Base-by-base conservation (phyloP, 2,797 vertebrate species). In the Bradypodion ventrale region DNA sequence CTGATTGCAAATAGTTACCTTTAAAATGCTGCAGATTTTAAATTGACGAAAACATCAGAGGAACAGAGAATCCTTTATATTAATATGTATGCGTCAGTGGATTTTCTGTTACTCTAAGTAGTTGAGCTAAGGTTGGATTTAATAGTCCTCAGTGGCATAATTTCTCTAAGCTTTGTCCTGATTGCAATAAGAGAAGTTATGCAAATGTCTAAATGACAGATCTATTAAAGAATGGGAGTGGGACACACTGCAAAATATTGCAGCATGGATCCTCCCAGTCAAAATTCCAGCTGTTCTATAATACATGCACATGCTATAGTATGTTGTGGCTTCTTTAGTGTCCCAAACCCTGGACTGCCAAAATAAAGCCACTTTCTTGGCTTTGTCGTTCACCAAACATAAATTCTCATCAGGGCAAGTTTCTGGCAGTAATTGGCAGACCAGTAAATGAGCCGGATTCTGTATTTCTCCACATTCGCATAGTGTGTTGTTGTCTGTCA, bases 1-100 rank as follows among this genome's bases (percentile, higher is more conserved):
- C 15, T 78, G n/a, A 87, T 35, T 80, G 70, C 80, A 52, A 79
- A 82, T 40, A 75, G 16, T 69, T 80, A 85, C 83, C 65, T 0
- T 72, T 44, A 1, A 6, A 84, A 83, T n/a, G n/a, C 42, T 83
- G 2, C 5, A 70, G 60, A 15, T 73, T 46, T 85, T 89, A 81
- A 90, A 72, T 23, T 73, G 27, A 79, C 73, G 6, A 83, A 74
- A 65, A 1, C 76, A 40, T 63, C 85, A 81, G 59, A 4, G 82
- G 80, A 80, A 75, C 9, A 37, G 52, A 68, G 81, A 83, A 27
- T 0, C 52, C 16, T 56, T 19, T 56, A 56, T 56, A 56, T 56
- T 19, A 0, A 52, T 27, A 29, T 7, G 1, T 68, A 21, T 1
- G 75, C 76, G 29, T 81, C 83, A 78, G 5, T 62, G 60, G 19